A percentile compares a stretch with the other conserved stretches of the same genome.
phyloP scores from a whole-genome alignment of 2,113 vertebrate species.

The Myrmecobius fasciatus region DNA sequence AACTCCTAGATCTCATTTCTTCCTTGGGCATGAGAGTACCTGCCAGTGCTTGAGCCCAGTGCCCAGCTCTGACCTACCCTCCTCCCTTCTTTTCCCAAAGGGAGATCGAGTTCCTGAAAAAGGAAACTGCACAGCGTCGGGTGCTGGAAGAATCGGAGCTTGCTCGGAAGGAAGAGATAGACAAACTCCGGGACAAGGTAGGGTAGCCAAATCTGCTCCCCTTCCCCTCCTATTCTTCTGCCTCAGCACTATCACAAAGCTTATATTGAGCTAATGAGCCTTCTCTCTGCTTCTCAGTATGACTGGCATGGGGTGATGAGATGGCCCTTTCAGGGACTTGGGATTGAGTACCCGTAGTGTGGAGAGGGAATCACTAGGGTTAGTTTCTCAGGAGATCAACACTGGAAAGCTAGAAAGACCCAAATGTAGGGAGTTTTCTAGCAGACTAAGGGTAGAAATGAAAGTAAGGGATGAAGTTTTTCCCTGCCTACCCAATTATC shows the following conservation, averaged over 20 bases:
- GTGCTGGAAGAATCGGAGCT: conserved; percentile 92
- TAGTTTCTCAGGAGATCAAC: neutral
- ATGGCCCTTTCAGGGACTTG: neutral
- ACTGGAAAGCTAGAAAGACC: neutral
- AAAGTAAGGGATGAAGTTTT: neutral
- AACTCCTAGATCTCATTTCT: rapidly evolving
- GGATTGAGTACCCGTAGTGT: neutral
- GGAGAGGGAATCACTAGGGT: neutral
- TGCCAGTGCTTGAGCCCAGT: neutral
- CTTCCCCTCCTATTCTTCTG: neutral
- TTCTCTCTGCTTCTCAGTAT: no score
- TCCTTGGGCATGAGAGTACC: neutral
- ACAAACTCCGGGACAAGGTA: conserved; percentile 96
- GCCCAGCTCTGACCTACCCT: neutral
- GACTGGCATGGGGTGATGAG: neutral
- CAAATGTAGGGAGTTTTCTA: neutral
- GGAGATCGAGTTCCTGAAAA: conserved; percentile 97
- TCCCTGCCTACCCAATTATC: neutral
- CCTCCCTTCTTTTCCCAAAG: conserved; percentile 74
- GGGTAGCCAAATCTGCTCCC: neutral
- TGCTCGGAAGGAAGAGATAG: conserved; percentile 92
- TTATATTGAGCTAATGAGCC: neutral
- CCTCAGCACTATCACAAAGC: neutral
- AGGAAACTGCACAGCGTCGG: conserved; percentile 94
- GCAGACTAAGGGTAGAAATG: neutral